These are phyloP conservation scores for Psittacula cyanocephala DNA, from an alignment of 2,113 vertebrate species.

Conservation along the genomic window DNA sequence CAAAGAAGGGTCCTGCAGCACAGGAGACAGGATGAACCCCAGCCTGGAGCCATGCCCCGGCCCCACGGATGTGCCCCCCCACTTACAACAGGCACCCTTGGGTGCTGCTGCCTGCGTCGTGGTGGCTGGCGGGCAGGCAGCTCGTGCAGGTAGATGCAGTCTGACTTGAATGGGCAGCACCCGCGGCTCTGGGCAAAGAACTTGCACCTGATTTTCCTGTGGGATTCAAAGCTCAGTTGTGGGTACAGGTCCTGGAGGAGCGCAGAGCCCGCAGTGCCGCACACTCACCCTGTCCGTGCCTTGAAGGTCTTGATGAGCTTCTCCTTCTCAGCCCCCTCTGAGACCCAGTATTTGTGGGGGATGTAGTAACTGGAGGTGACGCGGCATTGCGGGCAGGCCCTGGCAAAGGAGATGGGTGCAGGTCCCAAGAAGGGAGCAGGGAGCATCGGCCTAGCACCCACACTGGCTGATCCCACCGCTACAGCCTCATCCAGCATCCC, in stretches of 20 bases:
- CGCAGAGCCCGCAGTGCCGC: fast-evolving
- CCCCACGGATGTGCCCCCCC: fast-evolving
- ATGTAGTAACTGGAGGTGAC: constrained; percentile 87
- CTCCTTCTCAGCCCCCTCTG: constrained; percentile 75
- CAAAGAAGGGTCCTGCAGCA: background rate
- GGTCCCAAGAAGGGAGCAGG: background rate
- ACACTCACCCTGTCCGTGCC: constrained; percentile 78
- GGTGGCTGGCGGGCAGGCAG: background rate
- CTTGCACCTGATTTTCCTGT: constrained; percentile 83
- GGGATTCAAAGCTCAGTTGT: background rate
- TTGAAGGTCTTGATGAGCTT: constrained; percentile 81
- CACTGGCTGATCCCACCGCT: background rate
- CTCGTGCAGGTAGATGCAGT: constrained; percentile 86
- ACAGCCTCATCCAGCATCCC: background rate
- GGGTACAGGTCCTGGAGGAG: fast-evolving
- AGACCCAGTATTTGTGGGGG: constrained; percentile 87
- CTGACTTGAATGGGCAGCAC: constrained; percentile 84
- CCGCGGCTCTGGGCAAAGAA: constrained; percentile 75
- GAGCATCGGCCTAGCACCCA: background rate
- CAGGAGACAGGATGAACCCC: background rate
- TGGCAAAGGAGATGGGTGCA: background rate
- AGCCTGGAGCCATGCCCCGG: fast-evolving
- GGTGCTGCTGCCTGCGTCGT: background rate
- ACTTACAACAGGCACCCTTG: background rate
- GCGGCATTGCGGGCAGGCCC: constrained; percentile 88